phyloP scores from a whole-genome alignment of 92 coral and sea anemone species.

The Siderastrea siderea region DNA sequence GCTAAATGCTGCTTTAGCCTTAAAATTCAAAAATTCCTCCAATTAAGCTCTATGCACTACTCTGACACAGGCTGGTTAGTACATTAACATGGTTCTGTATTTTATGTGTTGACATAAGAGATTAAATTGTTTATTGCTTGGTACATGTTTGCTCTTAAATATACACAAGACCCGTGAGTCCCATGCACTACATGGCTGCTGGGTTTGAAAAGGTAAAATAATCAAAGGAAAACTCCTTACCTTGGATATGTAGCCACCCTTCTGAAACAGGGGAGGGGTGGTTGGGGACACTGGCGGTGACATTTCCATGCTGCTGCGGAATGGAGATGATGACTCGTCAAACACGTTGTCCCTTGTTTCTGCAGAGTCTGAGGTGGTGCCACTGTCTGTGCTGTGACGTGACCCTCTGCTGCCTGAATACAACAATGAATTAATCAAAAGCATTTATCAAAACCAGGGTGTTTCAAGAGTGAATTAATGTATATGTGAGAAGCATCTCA shows the following conservation, averaged over 20 bases:
- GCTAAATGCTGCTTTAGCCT: no score
- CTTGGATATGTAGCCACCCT: conserved; percentile 83
- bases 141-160: no score
- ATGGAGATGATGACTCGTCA: conserved; percentile 86
- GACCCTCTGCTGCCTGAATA: conserved; percentile 63
- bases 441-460: neutral
- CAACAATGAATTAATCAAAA: neutral
- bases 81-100: no score
- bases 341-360: conserved; percentile 86
- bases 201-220: neutral
- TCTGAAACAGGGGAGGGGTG: conserved; percentile 49
- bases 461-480: no score
- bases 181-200: no score
- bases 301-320: conserved; percentile 83
- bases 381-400: conserved; percentile 80
- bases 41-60: no score
- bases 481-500: no score
- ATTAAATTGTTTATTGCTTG: no score
- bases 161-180: no score
- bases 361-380: conserved; percentile 54
- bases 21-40: no score
- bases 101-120: no score
- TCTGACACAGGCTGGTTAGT: no score
- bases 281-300: conserved; percentile 91
- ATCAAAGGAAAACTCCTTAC: neutral